A percentile compares a stretch with the other conserved stretches of the same genome.
phyloP scores from a whole-genome alignment of 2,888 invertebrate genomes.

The Zygogramma bicolorata region DNA sequence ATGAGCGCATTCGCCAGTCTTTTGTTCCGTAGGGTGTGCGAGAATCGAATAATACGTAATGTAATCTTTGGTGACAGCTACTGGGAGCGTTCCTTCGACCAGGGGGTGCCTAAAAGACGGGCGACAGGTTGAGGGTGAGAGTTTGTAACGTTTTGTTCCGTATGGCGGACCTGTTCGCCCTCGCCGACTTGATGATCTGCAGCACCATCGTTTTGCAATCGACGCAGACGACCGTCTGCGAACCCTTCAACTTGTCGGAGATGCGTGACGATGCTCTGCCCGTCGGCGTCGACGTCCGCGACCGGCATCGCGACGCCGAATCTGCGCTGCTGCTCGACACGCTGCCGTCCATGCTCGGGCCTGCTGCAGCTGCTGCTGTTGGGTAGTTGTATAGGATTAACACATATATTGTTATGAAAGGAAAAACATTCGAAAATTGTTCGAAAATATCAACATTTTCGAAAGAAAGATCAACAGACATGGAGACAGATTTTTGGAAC shows the following conservation, averaged over 20 bases:
- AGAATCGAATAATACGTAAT: constrained; percentile 3
- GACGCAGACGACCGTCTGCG: constrained; percentile 89
- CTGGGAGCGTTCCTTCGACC: constrained; percentile 13
- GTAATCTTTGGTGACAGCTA: constrained; percentile 13
- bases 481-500: too few relatives aligned
- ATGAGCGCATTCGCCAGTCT: too few relatives aligned
- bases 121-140: constrained; percentile 86
- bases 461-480: too few relatives aligned
- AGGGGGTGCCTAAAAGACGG: constrained; percentile 77
- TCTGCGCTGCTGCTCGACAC: too few relatives aligned
- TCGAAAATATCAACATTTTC: too few relatives aligned
- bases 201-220: constrained; percentile 95
- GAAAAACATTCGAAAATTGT: too few relatives aligned
- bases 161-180: constrained; percentile 84
- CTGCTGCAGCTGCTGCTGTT: too few relatives aligned
- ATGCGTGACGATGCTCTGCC: constrained; percentile 18
- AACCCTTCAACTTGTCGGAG: constrained; percentile 59
- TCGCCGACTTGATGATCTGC: constrained; percentile 92
- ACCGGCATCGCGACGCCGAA: constrained; percentile 42
- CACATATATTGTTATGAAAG: too few relatives aligned
- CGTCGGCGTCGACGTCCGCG: constrained; percentile 50
- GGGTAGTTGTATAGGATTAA: too few relatives aligned
- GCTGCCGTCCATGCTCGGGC: constrained; percentile 68
- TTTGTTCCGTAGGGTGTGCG: too few relatives aligned
- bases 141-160: constrained; percentile 85